Conservation (phyloP, 2,113 vertebrate genomes). For the Microtus richardsoni region DNA sequence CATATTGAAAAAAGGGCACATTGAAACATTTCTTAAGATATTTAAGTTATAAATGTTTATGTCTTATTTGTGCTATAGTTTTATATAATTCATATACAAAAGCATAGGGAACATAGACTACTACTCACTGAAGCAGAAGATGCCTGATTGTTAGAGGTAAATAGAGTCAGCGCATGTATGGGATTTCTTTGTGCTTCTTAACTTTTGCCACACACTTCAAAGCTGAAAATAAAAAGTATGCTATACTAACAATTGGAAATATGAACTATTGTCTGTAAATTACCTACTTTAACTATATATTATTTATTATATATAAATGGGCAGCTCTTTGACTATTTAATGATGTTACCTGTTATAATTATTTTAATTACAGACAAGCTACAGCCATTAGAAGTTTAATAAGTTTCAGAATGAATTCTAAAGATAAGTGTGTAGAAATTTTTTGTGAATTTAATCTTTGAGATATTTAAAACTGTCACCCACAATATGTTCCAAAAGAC, state of each 20-base stretch:
- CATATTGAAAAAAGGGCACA: background rate
- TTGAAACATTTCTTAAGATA: background rate
- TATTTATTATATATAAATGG: background rate
- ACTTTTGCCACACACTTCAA: background rate
- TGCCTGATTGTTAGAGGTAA: background rate
- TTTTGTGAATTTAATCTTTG: slow-evolving; percentile 37
- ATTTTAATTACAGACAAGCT: background rate
- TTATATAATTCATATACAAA: background rate
- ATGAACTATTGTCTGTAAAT: background rate
- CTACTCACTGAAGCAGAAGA: background rate
- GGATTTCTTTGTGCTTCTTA: background rate
- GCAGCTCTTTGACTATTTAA: background rate
- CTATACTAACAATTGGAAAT: background rate
- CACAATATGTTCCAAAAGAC: background rate
- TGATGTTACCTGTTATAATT: background rate
- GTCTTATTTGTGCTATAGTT: background rate
- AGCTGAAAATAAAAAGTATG: background rate
- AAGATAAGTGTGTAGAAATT: background rate
- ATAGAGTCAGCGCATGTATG: background rate
- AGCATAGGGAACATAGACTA: background rate
- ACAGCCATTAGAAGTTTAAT: background rate
- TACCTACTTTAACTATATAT: background rate
- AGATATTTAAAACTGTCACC: slow-evolving; percentile 35
- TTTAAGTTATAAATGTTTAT: background rate
- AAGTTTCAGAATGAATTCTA: background rate